Percentiles rank a stretch among this genome's conserved stretches.
These are phyloP conservation scores for Micrasema longulum DNA, from an alignment of 1,140 invertebrate genomes.

Conservation along the genomic window DNA sequence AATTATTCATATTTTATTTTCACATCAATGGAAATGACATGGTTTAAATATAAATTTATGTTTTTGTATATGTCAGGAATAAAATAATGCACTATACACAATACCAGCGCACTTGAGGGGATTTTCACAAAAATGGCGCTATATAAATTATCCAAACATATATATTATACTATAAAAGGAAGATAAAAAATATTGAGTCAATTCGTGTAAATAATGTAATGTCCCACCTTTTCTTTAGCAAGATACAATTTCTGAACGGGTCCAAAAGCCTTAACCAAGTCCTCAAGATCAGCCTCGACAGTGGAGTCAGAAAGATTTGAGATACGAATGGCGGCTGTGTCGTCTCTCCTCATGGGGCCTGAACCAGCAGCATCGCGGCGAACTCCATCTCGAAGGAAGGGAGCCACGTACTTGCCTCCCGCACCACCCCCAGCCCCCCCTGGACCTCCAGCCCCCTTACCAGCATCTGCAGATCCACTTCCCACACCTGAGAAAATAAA, in stretches of 20 bases:
- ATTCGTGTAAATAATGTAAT: background rate
- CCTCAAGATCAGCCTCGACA: conserved; percentile 93
- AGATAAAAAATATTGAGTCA: background rate
- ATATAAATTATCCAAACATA: too few species aligned
- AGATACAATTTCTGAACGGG: conserved; percentile 73
- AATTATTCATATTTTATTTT: conserved; percentile 8
- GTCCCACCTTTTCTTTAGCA: conserved; percentile 67
- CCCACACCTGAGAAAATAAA: conserved; percentile 30
- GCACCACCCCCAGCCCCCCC: conserved; percentile 63
- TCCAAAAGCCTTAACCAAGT: conserved; percentile 93
- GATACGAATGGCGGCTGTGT: conserved; percentile 92
- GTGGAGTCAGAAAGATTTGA: conserved; percentile 98
- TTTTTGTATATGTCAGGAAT: too few species aligned
- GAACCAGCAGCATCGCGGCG: conserved; percentile 80
- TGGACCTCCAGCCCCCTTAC: conserved; percentile 32
- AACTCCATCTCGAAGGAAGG: conserved; percentile 86
- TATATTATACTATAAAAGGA: too few species aligned
- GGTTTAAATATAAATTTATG: too few species aligned
- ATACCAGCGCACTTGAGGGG: too few species aligned
- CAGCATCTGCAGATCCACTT: conserved; percentile 3
- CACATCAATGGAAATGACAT: too few species aligned
- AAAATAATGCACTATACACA: too few species aligned
- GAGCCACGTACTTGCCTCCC: conserved; percentile 84
- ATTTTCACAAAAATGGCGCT: too few species aligned
- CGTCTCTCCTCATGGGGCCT: conserved; percentile 74